Conservation (phyloP, 2,113 vertebrate genomes). For the Lepisosteus osseus region DNA sequence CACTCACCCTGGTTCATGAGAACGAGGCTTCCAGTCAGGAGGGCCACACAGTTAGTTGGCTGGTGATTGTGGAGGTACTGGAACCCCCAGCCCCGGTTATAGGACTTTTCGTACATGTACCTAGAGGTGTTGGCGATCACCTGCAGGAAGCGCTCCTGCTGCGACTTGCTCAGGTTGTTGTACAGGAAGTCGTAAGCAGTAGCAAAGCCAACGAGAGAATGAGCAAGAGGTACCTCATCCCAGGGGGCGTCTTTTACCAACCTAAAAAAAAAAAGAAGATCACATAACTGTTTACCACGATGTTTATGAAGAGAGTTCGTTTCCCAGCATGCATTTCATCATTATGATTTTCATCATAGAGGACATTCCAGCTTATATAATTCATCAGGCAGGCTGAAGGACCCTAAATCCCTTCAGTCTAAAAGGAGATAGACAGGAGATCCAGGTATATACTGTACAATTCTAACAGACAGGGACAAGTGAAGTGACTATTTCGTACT, state of each 20-base stretch:
- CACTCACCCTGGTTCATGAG: conserved; percentile 92
- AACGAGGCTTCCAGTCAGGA: conserved; percentile 89
- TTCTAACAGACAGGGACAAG: too few relatives aligned
- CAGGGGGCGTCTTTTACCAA: conserved; percentile 95
- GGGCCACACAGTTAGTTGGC: conserved; percentile 96
- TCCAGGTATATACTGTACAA: neutral
- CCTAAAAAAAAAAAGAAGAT: conserved; percentile 60
- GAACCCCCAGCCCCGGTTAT: conserved; percentile 92
- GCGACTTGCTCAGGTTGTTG: conserved; percentile 82
- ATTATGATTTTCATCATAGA: too few relatives aligned
- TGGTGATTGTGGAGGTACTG: conserved; percentile 98
- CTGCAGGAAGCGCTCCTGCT: conserved; percentile 90
- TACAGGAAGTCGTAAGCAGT: conserved; percentile 96
- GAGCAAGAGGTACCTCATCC: conserved; percentile 94
- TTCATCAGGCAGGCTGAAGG: too few relatives aligned
- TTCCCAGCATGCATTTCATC: too few relatives aligned
- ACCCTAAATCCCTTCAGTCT: too few relatives aligned
- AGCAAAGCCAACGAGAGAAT: conserved; percentile 93
- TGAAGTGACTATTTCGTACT: too few relatives aligned
- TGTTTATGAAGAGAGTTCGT: too few relatives aligned
- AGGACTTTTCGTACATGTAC: conserved; percentile 94
- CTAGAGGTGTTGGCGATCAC: conserved; percentile 89
- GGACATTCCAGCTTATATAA: too few relatives aligned
- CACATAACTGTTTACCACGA: too few relatives aligned
- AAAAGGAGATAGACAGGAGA: neutral